Conservation (phyloP, 2,888 invertebrate species). For the Xestobium rufovillosum region DNA sequence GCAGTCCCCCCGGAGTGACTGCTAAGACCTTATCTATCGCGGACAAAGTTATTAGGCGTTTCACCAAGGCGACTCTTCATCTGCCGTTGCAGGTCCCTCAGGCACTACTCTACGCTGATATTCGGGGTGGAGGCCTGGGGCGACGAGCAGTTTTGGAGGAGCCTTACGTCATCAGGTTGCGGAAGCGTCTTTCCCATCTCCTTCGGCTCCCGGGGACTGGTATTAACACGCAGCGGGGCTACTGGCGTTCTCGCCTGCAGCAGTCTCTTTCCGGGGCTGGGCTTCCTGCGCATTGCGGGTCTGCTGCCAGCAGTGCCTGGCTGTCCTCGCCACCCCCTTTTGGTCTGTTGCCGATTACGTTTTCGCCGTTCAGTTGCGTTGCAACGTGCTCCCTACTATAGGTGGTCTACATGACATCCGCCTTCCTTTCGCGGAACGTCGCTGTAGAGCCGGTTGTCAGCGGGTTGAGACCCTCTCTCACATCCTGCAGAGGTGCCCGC, state of each 20-base stretch:
- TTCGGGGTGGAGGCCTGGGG: slow-evolving; percentile 9
- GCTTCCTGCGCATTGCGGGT: slow-evolving; percentile 3
- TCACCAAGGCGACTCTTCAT: background rate
- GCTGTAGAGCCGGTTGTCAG: slow-evolving; percentile 19
- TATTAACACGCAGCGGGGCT: background rate
- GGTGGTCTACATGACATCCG: slow-evolving; percentile 24
- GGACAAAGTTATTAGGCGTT: slow-evolving; percentile 1
- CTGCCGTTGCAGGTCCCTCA: background rate
- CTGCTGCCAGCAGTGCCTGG: slow-evolving; percentile 15
- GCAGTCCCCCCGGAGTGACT: background rate
- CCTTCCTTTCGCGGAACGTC: slow-evolving; percentile 19
- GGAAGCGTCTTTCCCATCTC: slow-evolving; percentile 5
- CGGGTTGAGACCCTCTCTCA: slow-evolving; percentile 19
- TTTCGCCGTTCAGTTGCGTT: slow-evolving; percentile 26
- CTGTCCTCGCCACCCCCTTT: slow-evolving; percentile 21
- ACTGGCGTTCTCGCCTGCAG: slow-evolving; percentile 14
- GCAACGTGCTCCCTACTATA: slow-evolving; percentile 27
- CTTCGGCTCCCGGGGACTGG: slow-evolving; percentile 4
- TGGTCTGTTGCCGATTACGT: slow-evolving; percentile 27
- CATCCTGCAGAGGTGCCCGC: slow-evolving; percentile 21
- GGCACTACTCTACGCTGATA: slow-evolving; percentile 4
- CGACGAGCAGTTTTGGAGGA: slow-evolving; percentile 9
- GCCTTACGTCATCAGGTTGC: slow-evolving; percentile 5
- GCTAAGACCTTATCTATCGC: background rate
- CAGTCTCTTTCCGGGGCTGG: slow-evolving; percentile 20